Evolutionary conservation across 2,113 vertebrate species (phyloP).

Genomic region (Phoxinus phoxinus): DNA sequence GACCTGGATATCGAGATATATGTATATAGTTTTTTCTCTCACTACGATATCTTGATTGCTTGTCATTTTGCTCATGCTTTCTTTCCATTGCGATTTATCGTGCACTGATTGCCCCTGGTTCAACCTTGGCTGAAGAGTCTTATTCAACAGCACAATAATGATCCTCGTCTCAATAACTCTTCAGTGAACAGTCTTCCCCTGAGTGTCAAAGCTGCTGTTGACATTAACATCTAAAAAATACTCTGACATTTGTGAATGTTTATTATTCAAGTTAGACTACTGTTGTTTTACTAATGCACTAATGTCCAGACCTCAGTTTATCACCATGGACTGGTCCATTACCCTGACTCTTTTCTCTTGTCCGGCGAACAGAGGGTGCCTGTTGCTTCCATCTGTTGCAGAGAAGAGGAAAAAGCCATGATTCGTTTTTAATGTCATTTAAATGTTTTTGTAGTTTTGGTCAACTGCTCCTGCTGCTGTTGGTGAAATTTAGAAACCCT

Average conservation of each 20-base stretch:
- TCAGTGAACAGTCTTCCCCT: neutral
- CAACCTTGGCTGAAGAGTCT: conserved; percentile 14
- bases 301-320: conserved; percentile 36
- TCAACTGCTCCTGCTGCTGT: conserved; percentile 55
- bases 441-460: conserved; percentile 59
- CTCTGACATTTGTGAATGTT: neutral
- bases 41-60: neutral
- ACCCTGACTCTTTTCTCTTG: conserved; percentile 64
- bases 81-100: neutral
- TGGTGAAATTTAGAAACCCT: neutral
- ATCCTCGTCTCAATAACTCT: conserved; percentile 1
- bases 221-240: neutral
- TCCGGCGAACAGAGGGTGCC: conserved; percentile 60
- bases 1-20: too few species aligned
- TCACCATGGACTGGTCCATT: conserved; percentile 66
- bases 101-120: neutral
- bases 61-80: neutral
- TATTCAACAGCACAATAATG: conserved; percentile 15
- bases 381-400: conserved; percentile 65
- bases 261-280: neutral
- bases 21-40: too few species aligned
- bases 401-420: conserved; percentile 60
- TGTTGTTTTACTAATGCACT: conserved; percentile 6
- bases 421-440: conserved; percentile 65
- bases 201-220: neutral